Conservation (phyloP, 2,888 invertebrate species). For the Digitonthophagus gazella region DNA sequence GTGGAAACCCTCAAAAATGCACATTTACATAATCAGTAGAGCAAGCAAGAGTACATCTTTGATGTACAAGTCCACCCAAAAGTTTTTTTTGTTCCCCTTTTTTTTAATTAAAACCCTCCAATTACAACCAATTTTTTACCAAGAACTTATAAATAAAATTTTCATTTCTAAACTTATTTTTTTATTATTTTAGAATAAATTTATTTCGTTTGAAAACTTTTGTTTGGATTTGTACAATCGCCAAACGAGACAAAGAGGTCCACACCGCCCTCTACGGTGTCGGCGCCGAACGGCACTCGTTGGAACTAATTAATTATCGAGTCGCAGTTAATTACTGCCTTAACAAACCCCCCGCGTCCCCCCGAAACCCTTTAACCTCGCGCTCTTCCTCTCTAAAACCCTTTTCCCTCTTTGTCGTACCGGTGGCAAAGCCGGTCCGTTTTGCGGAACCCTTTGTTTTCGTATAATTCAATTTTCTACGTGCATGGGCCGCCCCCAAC, state of each 20-base stretch:
- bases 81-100: too few species aligned
- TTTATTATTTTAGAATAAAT: too few species aligned
- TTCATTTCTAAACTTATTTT: too few species aligned
- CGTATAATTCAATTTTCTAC: slow-evolving; percentile 49
- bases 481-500: slow-evolving; percentile 35
- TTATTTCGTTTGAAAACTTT: too few species aligned
- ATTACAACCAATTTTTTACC: too few species aligned
- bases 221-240: too few species aligned
- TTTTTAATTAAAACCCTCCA: too few species aligned
- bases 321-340: slow-evolving; percentile 51
- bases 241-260: background rate
- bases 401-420: slow-evolving; percentile 2
- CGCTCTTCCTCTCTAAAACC: slow-evolving; percentile 25
- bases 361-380: slow-evolving; percentile 15
- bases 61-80: background rate
- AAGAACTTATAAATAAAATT: too few species aligned
- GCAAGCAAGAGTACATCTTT: background rate
- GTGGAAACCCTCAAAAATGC: background rate
- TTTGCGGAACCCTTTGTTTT: slow-evolving; percentile 41
- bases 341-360: slow-evolving; percentile 43
- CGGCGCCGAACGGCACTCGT: slow-evolving; percentile 47
- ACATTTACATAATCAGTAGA: background rate
- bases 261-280: slow-evolving; percentile 29
- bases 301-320: slow-evolving; percentile 53
- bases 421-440: slow-evolving; percentile 20